phyloP scores from a whole-genome alignment of 2,113 vertebrate species.

The Pygathrix nemaeus region DNA sequence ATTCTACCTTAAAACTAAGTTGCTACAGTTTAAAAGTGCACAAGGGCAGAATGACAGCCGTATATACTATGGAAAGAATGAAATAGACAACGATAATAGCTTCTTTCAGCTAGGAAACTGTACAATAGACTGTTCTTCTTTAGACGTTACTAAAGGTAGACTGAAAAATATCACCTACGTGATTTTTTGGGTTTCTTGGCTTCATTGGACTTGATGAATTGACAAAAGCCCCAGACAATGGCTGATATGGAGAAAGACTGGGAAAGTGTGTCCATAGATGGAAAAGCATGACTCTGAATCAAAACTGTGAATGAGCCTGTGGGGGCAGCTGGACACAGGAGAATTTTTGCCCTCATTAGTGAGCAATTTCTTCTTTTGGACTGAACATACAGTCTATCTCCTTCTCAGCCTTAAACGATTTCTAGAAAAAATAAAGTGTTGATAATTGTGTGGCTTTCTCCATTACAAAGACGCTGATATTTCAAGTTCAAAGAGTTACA shows the following conservation, averaged over 20 bases:
- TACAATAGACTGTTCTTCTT: conserved; percentile 55
- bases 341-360: background rate
- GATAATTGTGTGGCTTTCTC: background rate
- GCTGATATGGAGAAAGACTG: background rate
- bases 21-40: conserved; percentile 58
- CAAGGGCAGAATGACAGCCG: conserved; percentile 27
- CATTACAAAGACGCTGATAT: background rate
- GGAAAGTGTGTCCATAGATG: background rate
- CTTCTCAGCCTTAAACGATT: background rate
- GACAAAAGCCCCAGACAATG: conserved; percentile 44
- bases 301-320: background rate
- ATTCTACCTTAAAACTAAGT: conserved; percentile 54
- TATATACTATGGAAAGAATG: conserved; percentile 25
- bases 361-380: conserved; percentile 7
- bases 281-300: conserved; percentile 50
- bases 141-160: conserved; percentile 58
- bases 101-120: conserved; percentile 54
- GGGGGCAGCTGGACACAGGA: background rate
- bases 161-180: conserved; percentile 48
- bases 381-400: background rate
- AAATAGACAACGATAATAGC: conserved; percentile 59
- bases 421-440: conserved; percentile 6
- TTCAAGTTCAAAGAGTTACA: background rate
- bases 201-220: conserved; percentile 67
- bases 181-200: conserved; percentile 39